A percentile compares a stretch with the other conserved stretches of the same genome.
Conservation (phyloP, 2,888 invertebrate genomes). For the Agonum fuliginosum region DNA sequence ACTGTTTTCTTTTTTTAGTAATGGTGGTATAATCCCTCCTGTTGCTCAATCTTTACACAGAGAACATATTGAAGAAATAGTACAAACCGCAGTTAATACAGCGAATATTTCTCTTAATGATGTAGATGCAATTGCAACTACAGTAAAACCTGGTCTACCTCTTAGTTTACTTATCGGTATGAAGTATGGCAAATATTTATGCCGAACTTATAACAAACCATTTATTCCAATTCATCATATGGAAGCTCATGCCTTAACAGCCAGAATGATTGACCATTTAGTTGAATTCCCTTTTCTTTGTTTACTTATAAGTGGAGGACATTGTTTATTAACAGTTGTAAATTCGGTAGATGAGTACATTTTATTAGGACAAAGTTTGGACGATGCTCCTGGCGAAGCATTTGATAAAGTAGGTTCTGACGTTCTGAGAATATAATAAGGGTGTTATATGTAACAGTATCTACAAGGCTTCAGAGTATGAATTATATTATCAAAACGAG, state of each 20-base stretch:
- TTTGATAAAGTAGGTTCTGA: conserved; percentile 90
- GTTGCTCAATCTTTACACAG: conserved; percentile 89
- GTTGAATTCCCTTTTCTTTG: conserved; percentile 92
- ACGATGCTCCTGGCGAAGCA: conserved; percentile 95
- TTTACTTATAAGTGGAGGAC: conserved; percentile 94
- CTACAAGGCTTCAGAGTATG: no score
- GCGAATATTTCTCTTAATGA: conserved; percentile 79
- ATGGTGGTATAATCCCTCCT: conserved; percentile 93
- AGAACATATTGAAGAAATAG: conserved; percentile 84
- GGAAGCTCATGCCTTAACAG: conserved; percentile 97
- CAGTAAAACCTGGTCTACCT: conserved; percentile 89
- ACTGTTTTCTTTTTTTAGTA: conserved; percentile 76
- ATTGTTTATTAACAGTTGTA: conserved; percentile 88
- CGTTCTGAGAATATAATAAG: no score
- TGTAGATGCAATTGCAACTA: conserved; percentile 91
- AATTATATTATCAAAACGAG: no score
- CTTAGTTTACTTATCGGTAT: conserved; percentile 87
- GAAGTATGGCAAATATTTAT: conserved; percentile 87
- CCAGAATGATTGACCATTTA: conserved; percentile 81
- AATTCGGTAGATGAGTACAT: conserved; percentile 84
- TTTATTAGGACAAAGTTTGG: conserved; percentile 85
- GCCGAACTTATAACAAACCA: conserved; percentile 81
- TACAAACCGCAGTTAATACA: conserved; percentile 79
- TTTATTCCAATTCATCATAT: conserved; percentile 98
- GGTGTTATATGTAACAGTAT: no score